Conservation (phyloP, 2,888 invertebrate species). For the Platynereis dumerilii region DNA sequence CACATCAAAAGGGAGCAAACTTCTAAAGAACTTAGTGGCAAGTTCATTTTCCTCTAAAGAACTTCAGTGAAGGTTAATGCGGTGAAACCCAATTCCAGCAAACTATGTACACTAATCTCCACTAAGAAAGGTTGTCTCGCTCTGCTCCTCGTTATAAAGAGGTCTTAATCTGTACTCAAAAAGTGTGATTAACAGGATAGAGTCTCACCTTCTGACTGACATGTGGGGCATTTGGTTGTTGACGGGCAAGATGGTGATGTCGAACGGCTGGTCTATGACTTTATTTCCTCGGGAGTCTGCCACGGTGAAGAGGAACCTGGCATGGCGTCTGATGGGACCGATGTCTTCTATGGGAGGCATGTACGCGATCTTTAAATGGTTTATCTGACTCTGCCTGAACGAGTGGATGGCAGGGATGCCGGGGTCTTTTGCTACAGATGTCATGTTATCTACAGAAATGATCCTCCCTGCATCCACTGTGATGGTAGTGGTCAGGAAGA, state of each 20-base stretch:
- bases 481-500: conserved; percentile 55
- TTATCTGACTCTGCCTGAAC: conserved; percentile 60
- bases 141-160: no score
- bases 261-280: conserved; percentile 51
- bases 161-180: no score
- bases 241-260: conserved; percentile 59
- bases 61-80: no score
- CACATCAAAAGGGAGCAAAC: no score
- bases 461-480: conserved; percentile 58
- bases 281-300: conserved; percentile 55
- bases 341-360: conserved; percentile 60
- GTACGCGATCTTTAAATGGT: conserved; percentile 60
- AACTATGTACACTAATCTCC: no score
- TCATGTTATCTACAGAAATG: conserved; percentile 51
- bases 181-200: no score
- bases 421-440: conserved; percentile 45
- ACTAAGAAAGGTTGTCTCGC: no score
- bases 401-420: conserved; percentile 44
- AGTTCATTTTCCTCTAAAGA: no score
- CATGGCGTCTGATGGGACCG: conserved; percentile 44
- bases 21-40: no score
- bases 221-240: conserved; percentile 48
- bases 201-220: conserved; percentile 6
- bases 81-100: no score
- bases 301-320: conserved; percentile 52